phyloP scores from a whole-genome alignment of 1,140 invertebrate species.

The Scaptomyza graminum region DNA sequence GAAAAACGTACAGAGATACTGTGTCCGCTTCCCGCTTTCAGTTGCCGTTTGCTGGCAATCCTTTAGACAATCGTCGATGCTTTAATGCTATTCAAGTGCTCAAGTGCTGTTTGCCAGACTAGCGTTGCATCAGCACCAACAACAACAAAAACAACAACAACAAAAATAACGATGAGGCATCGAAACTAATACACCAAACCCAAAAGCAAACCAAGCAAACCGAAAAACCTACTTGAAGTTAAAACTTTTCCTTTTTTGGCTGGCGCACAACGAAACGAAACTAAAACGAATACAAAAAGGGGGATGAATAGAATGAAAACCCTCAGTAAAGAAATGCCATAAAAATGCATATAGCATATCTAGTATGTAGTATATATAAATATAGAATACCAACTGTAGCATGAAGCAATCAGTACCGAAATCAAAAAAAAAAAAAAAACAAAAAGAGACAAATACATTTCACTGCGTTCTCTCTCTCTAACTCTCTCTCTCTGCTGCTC shows the following conservation, averaged over 20 bases:
- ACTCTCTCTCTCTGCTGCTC: neutral
- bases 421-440: slow-evolving; percentile 13
- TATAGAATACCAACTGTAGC: slow-evolving; percentile 42
- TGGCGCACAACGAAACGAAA: slow-evolving; percentile 1
- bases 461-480: neutral
- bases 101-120: slow-evolving; percentile 65
- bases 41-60: slow-evolving; percentile 24
- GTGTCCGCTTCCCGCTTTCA: neutral
- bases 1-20: neutral
- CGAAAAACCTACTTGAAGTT: slow-evolving; percentile 66
- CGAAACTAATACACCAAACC: slow-evolving; percentile 39
- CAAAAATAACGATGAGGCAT: slow-evolving; percentile 14
- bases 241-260: slow-evolving; percentile 69
- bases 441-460: neutral
- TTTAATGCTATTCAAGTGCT: slow-evolving; percentile 75
- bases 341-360: slow-evolving; percentile 43
- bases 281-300: neutral
- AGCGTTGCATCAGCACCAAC: slow-evolving; percentile 47
- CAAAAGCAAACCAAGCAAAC: slow-evolving; percentile 42
- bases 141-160: slow-evolving; percentile 16
- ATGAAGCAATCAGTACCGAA: slow-evolving; percentile 43
- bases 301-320: neutral
- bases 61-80: slow-evolving; percentile 65
- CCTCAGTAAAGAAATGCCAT: slow-evolving; percentile 27
- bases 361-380: slow-evolving; percentile 17